A percentile compares a stretch with the other conserved stretches of the same genome.
phyloP scores from a whole-genome alignment of 1,140 invertebrate species.

The Drosophila simulans region DNA sequence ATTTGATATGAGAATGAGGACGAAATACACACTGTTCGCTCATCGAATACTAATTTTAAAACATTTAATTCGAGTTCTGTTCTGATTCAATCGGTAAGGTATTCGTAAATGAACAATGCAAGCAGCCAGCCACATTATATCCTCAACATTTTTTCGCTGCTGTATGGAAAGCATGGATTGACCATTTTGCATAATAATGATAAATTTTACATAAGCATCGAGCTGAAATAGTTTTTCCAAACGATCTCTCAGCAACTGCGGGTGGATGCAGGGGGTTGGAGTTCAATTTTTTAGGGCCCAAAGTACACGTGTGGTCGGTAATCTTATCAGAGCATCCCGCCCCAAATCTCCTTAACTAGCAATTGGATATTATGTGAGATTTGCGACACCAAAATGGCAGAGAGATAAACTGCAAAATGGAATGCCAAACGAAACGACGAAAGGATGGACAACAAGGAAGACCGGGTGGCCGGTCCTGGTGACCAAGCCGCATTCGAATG shows the following conservation, averaged over 20 bases:
- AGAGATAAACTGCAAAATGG: conserved; percentile 53
- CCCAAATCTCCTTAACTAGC: conserved; percentile 47
- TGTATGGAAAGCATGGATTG: conserved; percentile 26
- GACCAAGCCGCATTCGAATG: conserved; percentile 25
- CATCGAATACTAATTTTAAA: not conserved
- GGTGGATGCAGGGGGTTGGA: not conserved
- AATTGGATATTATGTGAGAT: conserved; percentile 57
- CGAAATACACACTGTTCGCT: not conserved
- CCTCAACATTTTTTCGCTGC: not conserved
- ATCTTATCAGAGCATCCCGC: conserved; percentile 30
- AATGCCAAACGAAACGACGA: conserved; percentile 53
- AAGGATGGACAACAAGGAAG: conserved; percentile 33
- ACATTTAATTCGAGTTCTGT: too few relatives aligned
- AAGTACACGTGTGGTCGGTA: conserved; percentile 18
- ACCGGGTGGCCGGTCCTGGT: not conserved
- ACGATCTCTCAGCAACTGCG: conserved; percentile 8
- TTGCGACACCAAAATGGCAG: conserved; percentile 48
- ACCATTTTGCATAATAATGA: conserved; percentile 54
- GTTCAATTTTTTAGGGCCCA: too few relatives aligned
- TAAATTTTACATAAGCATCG: conserved; percentile 44
- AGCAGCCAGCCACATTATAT: too few relatives aligned
- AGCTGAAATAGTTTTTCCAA: conserved; percentile 35
- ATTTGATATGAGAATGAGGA: not conserved
- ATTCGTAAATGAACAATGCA: not conserved
- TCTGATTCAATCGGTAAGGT: not conserved